Evolutionary conservation across 2,113 vertebrate genomes (phyloP).

Genomic region (Gymnarchus niloticus): DNA sequence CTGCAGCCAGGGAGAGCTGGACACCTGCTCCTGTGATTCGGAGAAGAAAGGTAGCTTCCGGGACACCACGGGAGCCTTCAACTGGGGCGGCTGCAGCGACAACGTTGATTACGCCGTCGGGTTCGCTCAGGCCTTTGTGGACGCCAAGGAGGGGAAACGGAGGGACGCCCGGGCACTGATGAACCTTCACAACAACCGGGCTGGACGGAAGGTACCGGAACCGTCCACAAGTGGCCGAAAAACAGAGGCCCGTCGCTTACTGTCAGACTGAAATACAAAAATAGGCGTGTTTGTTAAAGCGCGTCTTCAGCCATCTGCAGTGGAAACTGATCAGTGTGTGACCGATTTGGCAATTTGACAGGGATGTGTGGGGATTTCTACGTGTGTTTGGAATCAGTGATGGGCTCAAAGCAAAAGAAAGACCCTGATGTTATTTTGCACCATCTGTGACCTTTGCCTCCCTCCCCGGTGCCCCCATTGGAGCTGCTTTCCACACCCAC

Average conservation of each 20-base stretch:
- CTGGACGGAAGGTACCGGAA: conserved; percentile 75
- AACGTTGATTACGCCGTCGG: conserved; percentile 85
- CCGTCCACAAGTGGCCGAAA: not conserved
- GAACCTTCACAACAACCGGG: conserved; percentile 93
- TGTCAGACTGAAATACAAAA: not conserved
- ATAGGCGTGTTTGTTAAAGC: too few relatives aligned
- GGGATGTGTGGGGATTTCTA: too few relatives aligned
- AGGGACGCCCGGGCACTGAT: conserved; percentile 85
- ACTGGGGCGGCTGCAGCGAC: conserved; percentile 96
- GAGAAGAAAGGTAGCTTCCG: conserved; percentile 78
- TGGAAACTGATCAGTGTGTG: not conserved
- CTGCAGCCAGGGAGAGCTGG: conserved; percentile 89
- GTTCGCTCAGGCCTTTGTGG: conserved; percentile 84
- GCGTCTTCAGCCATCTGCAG: not conserved
- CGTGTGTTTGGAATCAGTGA: too few relatives aligned
- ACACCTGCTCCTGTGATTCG: conserved; percentile 89
- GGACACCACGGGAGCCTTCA: conserved; percentile 79
- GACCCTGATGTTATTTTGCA: too few relatives aligned
- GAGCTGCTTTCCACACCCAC: not conserved
- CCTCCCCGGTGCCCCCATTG: not conserved
- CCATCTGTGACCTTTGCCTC: not conserved
- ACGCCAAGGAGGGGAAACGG: conserved; percentile 83
- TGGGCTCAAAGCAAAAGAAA: too few relatives aligned
- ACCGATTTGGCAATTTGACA: not conserved
- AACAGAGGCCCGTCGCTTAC: not conserved